A percentile compares a stretch with the other conserved stretches of the same genome.
phyloP scores from a whole-genome alignment of 2,888 invertebrate species.

The Thecocarcelia acutangulata region DNA sequence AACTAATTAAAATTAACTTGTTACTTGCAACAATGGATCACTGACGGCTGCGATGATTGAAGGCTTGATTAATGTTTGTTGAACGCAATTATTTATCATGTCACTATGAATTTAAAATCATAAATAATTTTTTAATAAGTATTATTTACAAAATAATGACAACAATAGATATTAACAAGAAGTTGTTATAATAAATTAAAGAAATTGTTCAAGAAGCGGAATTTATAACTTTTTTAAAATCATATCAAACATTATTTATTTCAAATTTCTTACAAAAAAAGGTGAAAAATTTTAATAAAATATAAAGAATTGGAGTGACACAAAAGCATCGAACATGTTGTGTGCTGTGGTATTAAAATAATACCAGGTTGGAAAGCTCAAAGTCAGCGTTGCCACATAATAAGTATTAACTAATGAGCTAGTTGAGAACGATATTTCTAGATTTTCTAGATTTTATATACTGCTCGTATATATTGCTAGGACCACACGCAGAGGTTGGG shows the following conservation, averaged over 20 bases:
- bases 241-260: slow-evolving; percentile 21
- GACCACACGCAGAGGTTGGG: too few relatives aligned
- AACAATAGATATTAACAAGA: slow-evolving; percentile 2
- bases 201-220: not conserved
- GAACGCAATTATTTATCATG: slow-evolving; percentile 56
- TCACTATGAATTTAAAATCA: slow-evolving; percentile 40
- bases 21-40: slow-evolving; percentile 43
- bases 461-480: too few relatives aligned
- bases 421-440: too few relatives aligned
- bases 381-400: too few relatives aligned
- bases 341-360: too few relatives aligned
- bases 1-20: slow-evolving; percentile 62
- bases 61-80: slow-evolving; percentile 58
- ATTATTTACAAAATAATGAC: slow-evolving; percentile 38
- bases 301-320: not conserved
- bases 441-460: too few relatives aligned
- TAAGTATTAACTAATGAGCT: too few relatives aligned
- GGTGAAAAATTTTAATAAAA: not conserved
- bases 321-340: slow-evolving; percentile 41
- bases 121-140: slow-evolving; percentile 45
- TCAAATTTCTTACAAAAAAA: not conserved
- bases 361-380: too few relatives aligned
- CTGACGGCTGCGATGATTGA: slow-evolving; percentile 52
- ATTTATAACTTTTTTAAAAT: slow-evolving; percentile 6
- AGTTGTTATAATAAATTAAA: not conserved